Evolutionary conservation across 2,888 invertebrate species (phyloP).

Genomic region (Onthophagus sagittarius): DNA sequence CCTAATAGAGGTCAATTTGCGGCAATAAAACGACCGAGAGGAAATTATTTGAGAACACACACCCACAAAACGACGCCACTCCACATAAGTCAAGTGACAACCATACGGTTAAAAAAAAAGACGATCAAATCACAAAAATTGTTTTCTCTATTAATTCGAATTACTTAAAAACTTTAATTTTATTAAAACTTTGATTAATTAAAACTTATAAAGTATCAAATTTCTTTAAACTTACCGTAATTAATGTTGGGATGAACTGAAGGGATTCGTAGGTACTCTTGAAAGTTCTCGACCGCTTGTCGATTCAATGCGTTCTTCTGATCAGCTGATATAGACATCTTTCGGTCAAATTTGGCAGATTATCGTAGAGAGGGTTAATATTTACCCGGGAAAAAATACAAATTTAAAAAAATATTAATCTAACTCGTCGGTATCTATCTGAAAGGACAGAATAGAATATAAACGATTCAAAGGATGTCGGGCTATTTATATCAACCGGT

Average conservation of each 20-base stretch:
- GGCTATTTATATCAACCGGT: not conserved
- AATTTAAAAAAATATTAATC: not conserved
- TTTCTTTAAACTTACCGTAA: conserved; percentile 63
- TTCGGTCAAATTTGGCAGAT: conserved; percentile 29
- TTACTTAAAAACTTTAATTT: not conserved
- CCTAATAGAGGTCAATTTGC: not conserved
- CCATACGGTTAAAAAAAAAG: not conserved
- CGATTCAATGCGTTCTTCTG: conserved; percentile 39
- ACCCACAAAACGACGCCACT: not conserved
- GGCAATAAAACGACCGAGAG: not conserved
- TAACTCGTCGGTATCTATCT: not conserved
- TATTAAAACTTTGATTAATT: not conserved
- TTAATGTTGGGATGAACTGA: conserved; percentile 84
- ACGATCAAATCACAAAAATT: not conserved
- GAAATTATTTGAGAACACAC: not conserved
- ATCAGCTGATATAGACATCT: conserved; percentile 43
- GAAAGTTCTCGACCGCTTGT: conserved; percentile 68
- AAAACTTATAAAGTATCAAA: not conserved
- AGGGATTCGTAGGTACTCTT: conserved; percentile 80
- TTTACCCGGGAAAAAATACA: conserved; percentile 3
- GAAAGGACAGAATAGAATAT: not conserved
- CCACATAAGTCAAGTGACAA: not conserved
- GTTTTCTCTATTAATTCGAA: not conserved
- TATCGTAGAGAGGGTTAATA: conserved; percentile 5
- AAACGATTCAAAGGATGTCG: not conserved